phyloP scores from a whole-genome alignment of 2,113 vertebrate species.

The Nycticryphes semicollaris region DNA sequence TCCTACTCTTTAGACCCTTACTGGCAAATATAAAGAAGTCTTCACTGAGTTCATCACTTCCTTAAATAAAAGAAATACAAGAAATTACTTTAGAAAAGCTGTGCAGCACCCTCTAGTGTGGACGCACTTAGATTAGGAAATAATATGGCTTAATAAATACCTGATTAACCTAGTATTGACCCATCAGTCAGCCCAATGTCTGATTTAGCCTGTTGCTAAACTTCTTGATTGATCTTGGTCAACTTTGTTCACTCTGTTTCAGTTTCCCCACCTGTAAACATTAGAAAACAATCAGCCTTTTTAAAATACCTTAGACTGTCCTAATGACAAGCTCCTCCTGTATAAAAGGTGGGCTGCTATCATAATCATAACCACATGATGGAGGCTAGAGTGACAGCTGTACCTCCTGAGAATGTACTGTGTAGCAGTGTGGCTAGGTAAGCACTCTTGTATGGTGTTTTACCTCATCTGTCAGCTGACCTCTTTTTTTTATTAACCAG shows the following conservation, averaged over 20 bases:
- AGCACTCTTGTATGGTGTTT: not conserved
- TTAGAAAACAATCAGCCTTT: not conserved
- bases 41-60: not conserved
- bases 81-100: not conserved
- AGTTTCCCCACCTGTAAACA: not conserved
- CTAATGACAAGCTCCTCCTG: not conserved
- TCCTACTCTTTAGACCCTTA: not conserved
- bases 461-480: not conserved
- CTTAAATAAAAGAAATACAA: not conserved
- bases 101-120: constrained; percentile 47
- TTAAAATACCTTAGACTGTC: not conserved
- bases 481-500: not conserved
- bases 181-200: not conserved
- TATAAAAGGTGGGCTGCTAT: not conserved
- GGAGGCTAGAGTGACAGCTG: not conserved
- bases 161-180: not conserved
- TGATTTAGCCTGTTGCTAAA: not conserved
- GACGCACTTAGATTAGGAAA: not conserved
- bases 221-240: not conserved
- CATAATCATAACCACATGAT: not conserved
- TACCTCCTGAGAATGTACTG: not conserved
- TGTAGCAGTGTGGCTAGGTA: fast-evolving
- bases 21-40: not conserved
- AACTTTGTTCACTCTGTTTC: not conserved
- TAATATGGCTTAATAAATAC: not conserved